phyloP scores from a whole-genome alignment of 2,888 invertebrate species.

The Hermodice carunculata region DNA sequence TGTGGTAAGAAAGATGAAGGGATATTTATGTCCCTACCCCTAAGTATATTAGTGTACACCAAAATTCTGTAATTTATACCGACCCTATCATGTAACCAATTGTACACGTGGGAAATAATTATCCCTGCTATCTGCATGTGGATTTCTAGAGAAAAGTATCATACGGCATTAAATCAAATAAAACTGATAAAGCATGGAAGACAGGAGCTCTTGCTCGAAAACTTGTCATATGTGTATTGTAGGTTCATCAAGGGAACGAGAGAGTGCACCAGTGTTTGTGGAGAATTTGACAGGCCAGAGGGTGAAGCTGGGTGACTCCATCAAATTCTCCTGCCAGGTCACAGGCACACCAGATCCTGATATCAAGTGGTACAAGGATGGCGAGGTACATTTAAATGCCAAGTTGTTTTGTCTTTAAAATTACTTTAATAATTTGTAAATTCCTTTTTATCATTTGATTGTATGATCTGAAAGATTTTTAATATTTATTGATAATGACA shows the following conservation, averaged over 20 bases:
- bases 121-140: too few relatives aligned
- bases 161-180: too few relatives aligned
- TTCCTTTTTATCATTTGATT: neutral
- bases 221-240: neutral
- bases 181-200: too few relatives aligned
- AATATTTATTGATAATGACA: neutral
- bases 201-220: too few relatives aligned
- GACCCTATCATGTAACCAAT: too few relatives aligned
- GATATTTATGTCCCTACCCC: too few relatives aligned
- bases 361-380: constrained; percentile 15
- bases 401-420: too few relatives aligned
- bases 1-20: too few relatives aligned
- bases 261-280: constrained; percentile 5
- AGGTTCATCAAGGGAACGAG: constrained; percentile 7
- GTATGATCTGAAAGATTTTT: neutral
- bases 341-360: constrained; percentile 7
- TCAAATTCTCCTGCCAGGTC: constrained; percentile 1
- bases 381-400: neutral
- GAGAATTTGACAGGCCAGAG: constrained; percentile 9
- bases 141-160: too few relatives aligned
- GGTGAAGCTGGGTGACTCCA: neutral
- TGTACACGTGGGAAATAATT: too few relatives aligned
- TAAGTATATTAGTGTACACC: too few relatives aligned
- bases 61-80: too few relatives aligned
- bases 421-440: neutral